Conservation (phyloP, 1,140 invertebrate genomes). For the Zaprionus vittiger region DNA sequence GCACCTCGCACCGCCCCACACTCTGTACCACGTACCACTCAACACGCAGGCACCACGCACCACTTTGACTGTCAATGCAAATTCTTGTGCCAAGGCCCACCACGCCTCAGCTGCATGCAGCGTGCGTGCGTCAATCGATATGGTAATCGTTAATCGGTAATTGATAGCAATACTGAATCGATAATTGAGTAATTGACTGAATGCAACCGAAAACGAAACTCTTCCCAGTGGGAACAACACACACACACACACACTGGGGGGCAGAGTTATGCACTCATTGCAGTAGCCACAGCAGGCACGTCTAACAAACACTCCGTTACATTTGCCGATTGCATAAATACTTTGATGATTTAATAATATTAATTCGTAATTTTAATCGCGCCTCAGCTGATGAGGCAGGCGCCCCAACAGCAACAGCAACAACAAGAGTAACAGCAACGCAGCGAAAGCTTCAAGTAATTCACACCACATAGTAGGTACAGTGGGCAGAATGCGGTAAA, state of each 20-base stretch:
- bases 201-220: conserved; percentile 1
- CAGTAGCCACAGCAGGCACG: conserved; percentile 15
- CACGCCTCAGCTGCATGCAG: conserved; percentile 9
- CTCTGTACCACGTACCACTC: neutral
- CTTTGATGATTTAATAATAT: conserved; percentile 82
- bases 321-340: conserved; percentile 68
- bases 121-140: conserved; percentile 39
- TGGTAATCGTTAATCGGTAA: conserved; percentile 26
- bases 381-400: conserved; percentile 43
- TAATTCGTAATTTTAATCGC: conserved; percentile 78
- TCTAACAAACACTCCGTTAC: conserved; percentile 45
- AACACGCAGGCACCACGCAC: conserved; percentile 25
- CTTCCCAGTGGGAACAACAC: conserved; percentile 1
- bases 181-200: conserved; percentile 4
- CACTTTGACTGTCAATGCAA: conserved; percentile 48
- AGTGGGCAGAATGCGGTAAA: conserved; percentile 26
- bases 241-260: neutral
- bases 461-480: conserved; percentile 11
- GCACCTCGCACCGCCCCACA: conserved; percentile 15
- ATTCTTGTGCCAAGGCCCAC: conserved; percentile 40
- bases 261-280: conserved; percentile 31
- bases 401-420: conserved; percentile 10
- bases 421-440: neutral
- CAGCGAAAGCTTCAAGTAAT: conserved; percentile 69
- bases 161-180: conserved; percentile 14